Evolutionary conservation across 1,140 invertebrate species (phyloP).

Genomic region (Aphidius ervi): DNA sequence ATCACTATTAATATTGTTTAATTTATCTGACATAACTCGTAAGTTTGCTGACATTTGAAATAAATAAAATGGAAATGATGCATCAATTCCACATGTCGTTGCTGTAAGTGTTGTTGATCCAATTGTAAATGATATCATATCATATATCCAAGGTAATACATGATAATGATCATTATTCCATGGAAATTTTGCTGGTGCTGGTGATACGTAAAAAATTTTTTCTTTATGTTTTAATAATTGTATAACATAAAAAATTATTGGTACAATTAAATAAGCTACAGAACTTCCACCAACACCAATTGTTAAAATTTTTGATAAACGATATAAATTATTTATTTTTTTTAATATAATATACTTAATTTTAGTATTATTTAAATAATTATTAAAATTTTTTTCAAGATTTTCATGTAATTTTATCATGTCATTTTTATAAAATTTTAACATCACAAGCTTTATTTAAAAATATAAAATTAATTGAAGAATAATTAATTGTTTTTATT

Average conservation of each 20-base stretch:
- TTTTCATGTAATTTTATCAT: not conserved
- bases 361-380: not conserved
- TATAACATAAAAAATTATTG: slow-evolving; percentile 12
- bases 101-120: no score
- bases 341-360: not conserved
- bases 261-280: slow-evolving; percentile 3
- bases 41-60: slow-evolving; percentile 28
- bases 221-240: slow-evolving; percentile 9
- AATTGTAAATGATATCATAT: slow-evolving; percentile 4
- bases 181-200: slow-evolving; percentile 19
- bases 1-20: slow-evolving; percentile 20
- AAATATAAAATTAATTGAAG: not conserved
- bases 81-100: slow-evolving; percentile 28
- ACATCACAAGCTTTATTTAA: not conserved
- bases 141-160: slow-evolving; percentile 22
- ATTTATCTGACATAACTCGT: slow-evolving; percentile 16
- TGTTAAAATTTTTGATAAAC: slow-evolving; percentile 8
- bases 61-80: slow-evolving; percentile 29
- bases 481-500: no score
- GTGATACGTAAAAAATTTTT: slow-evolving; percentile 20
- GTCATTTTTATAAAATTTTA: not conserved
- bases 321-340: slow-evolving; percentile 1
- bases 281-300: slow-evolving; percentile 3
- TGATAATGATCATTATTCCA: slow-evolving; percentile 22
- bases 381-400: not conserved